Base-by-base conservation (phyloP, 2,113 vertebrate genomes). In the Sphyrna mokarran region DNA sequence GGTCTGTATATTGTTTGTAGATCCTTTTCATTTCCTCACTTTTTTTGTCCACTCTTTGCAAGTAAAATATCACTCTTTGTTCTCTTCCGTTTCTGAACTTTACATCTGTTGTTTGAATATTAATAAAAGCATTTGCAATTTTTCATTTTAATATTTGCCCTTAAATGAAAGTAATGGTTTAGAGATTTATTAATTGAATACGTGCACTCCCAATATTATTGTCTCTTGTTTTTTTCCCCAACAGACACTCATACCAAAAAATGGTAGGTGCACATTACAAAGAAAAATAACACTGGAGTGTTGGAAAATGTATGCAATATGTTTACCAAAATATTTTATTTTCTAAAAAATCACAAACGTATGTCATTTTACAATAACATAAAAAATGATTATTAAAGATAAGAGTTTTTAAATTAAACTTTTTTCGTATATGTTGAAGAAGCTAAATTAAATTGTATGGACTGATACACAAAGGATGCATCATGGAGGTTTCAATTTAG, bases 191-290 rank as follows among this genome's bases (percentile, higher is more conserved):
- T 37, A 80, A n/a, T 1, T 80, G 78, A 80, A 66, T 63, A 11
- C 29, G 37, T 66, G 5, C 58, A 91, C 58, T 37, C 2, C 2
- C 7, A 93, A 95, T 69, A 48, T 54, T 29, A 61, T 33, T 89
- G 9, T 23, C 48, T 61, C 11, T 40, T 94, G 33, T 66, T 94
- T 40, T 94, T 40, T 69, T 94, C 61, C 6, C 63, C 91, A 33
- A 63, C 87, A 90, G 87, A 29, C 54, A 61, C 29, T 90, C 54
- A 63, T 61, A 61, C 48, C 54, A 63, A 90, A 29, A 29, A 90
- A 90, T 90, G 87, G 87, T 90, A 90, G 87, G 87, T 90, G n/a
- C n/a, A 63, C 87, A 90, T 90, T 90, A 63, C 26, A 58, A 90
- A 90, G 54, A 63, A 90, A 90, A 90, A 54, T 87, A 87, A 61